Conservation (phyloP, 1,140 invertebrate genomes). For the Neoseiulus cucumeris region DNA sequence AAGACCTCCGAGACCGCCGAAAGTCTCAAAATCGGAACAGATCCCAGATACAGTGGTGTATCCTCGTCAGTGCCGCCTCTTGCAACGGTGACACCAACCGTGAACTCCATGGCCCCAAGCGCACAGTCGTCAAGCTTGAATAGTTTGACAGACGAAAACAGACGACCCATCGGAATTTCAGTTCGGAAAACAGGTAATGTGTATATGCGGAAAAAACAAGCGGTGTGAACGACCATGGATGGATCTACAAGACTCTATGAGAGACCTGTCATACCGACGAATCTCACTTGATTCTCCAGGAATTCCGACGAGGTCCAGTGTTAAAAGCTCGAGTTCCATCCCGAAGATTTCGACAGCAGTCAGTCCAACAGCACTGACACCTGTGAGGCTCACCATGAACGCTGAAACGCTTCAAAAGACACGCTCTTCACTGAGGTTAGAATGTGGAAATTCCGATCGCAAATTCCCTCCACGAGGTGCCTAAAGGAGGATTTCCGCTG, state of each 20-base stretch:
- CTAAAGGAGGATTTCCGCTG: too few species aligned
- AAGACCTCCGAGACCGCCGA: not conserved
- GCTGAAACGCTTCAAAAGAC: not conserved
- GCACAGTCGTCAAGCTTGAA: not conserved
- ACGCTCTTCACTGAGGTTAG: not conserved
- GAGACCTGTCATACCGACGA: not conserved
- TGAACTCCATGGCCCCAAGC: not conserved
- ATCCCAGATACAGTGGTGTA: not conserved
- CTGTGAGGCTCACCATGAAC: not conserved
- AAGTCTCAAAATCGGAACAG: not conserved
- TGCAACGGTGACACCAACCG: not conserved
- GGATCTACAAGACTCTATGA: too few species aligned
- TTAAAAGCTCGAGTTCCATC: not conserved
- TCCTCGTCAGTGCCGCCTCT: not conserved
- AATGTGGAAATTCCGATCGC: too few species aligned
- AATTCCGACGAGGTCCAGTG: not conserved
- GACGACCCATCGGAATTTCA: not conserved
- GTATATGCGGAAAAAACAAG: too few species aligned
- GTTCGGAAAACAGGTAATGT: not conserved
- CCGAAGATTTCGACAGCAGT: not conserved
- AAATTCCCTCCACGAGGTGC: too few species aligned
- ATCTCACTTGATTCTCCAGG: not conserved
- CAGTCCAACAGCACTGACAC: not conserved
- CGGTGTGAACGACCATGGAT: too few species aligned
- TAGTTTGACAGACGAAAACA: not conserved